Evolutionary conservation across 2,113 vertebrate genomes (phyloP).

Genomic region (Etia nguti): DNA sequence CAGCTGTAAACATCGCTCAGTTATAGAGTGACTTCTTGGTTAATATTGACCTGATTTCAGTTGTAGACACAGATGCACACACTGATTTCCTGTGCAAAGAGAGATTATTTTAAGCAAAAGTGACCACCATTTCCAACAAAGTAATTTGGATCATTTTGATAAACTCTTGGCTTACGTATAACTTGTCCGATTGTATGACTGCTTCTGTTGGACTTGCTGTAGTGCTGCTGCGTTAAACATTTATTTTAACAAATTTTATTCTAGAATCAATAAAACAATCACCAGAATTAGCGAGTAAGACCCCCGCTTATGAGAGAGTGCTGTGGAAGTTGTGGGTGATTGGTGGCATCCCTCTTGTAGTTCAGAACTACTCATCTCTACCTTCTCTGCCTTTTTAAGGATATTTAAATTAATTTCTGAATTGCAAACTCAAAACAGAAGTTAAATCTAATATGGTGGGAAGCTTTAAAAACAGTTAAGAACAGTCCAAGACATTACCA

Average conservation of each 20-base stretch:
- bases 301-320: too few species aligned
- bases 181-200: not conserved
- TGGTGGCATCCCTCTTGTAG: not conserved
- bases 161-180: rapidly evolving
- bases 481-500: not conserved
- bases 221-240: rapidly evolving
- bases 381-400: rapidly evolving
- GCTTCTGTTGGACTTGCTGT: not conserved
- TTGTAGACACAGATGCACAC: not conserved
- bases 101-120: not conserved
- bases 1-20: not conserved
- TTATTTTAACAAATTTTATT: not conserved
- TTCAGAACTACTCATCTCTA: rapidly evolving
- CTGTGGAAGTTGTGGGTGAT: not conserved
- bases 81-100: not conserved
- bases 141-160: not conserved
- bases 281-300: not conserved
- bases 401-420: not conserved
- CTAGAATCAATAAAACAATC: not conserved
- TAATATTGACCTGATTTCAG: not conserved
- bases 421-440: not conserved
- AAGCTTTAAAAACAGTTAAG: not conserved
- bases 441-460: not conserved
- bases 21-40: not conserved
- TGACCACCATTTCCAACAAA: rapidly evolving